Evolutionary conservation across 2,113 vertebrate genomes (phyloP), one percentile per base, ranked within the genome.

Genomic region (Upupa epops): DNA sequence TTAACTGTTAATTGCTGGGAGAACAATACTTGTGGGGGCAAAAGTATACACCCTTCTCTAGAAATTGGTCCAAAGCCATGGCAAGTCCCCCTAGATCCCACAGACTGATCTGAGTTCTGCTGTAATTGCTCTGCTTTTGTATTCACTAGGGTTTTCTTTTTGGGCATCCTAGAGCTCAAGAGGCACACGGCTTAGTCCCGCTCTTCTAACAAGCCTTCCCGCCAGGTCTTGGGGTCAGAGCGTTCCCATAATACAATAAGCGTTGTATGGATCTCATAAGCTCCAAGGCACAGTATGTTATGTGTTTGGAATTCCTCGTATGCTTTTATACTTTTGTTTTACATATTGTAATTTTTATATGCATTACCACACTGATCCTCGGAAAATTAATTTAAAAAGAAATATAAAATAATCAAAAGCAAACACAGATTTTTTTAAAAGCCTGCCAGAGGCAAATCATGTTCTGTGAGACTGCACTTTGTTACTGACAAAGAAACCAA

Each of bases 301-400:
- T 94, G 92, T 79, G 74, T 94, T 96, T 96, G 96, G 95, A 96
- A 96, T 96, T 93, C 95, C 90, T 95, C 36, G 86, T 95, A 90
- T 96, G 95, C 94, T 95, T 95, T 96, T 90, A 90, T 95, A 95
- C 89, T 96, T 96, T 15, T 89, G 94, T 92, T 96, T 94, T 94
- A 96, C 95, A 94, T 96, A 95, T 95, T 95, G 93, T 94, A 92
- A 95, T 95, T 96, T 95, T 95, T 95, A 92, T 83, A 95, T 85
- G 95, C 89, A 82, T 96, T 93, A 95, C 95, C 89, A 45, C 91
- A 90, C 92, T 94, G 95, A 96, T 95, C 96, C 93, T 94, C 32
- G 95, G 93, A 95, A 96, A 96, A 96, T 92, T 94, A 95, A 95
- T 96, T 95, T 9, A 0, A 36, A 81, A 94, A 86, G 94, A 92